These are phyloP conservation scores for Conomelus anceps DNA, from an alignment of 2,888 invertebrate species.

Conservation along the genomic window DNA sequence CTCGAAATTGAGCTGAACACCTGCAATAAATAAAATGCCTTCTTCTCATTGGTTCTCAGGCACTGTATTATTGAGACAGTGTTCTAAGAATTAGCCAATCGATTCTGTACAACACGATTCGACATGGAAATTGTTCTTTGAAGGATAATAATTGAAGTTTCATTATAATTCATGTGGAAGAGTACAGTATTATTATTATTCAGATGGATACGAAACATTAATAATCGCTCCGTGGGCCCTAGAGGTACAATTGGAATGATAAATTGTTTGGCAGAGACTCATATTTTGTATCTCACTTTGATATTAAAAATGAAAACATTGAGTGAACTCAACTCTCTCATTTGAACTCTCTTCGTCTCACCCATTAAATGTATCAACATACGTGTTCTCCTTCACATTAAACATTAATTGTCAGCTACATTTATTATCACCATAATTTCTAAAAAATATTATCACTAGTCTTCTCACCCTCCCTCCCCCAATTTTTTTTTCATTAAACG, in stretches of 20 bases:
- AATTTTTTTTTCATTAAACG: no score
- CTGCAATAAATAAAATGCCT: not conserved
- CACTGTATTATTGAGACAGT: not conserved
- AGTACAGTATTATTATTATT: not conserved
- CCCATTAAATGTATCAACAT: not conserved
- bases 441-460: no score
- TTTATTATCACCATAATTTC: not conserved
- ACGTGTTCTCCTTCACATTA: not conserved
- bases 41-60: not conserved
- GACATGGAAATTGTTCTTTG: not conserved
- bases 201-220: not conserved
- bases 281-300: not conserved
- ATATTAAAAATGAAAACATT: not conserved
- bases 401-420: not conserved
- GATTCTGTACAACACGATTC: not conserved
- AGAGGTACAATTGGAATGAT: not conserved
- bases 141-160: not conserved
- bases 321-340: not conserved
- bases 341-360: no score
- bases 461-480: no score
- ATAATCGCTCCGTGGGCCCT: not conserved
- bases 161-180: not conserved
- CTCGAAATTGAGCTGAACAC: not conserved
- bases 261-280: not conserved
- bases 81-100: not conserved